Evolutionary conservation across 2,888 invertebrate species (phyloP).

Genomic region (Disparrhopalites patrizii): DNA sequence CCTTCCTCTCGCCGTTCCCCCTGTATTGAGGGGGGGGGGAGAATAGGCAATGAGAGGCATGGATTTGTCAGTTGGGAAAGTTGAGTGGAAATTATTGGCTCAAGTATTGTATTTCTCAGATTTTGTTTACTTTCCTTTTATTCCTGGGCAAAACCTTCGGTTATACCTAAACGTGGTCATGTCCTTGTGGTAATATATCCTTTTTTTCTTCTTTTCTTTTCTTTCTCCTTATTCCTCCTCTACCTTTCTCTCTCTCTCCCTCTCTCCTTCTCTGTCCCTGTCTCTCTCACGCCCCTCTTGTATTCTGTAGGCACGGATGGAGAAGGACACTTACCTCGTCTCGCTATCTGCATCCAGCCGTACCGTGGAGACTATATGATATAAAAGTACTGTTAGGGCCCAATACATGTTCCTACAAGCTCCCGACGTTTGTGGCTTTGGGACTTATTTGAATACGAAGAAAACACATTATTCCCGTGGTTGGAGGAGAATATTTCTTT

Average conservation of each 20-base stretch:
- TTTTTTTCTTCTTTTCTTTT: background rate
- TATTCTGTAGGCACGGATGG: too few relatives aligned
- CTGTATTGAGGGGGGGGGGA: background rate
- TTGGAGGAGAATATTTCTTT: conserved; percentile 21
- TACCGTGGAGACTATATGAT: too few relatives aligned
- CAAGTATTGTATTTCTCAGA: conserved; percentile 20
- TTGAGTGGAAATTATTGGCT: conserved; percentile 21
- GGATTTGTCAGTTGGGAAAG: conserved; percentile 21
- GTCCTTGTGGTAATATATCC: background rate
- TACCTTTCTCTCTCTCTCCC: background rate
- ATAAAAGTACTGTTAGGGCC: too few relatives aligned
- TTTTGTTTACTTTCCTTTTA: conserved; percentile 17
- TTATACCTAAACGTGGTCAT: background rate
- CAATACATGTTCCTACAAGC: too few relatives aligned
- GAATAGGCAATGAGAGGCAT: conserved; percentile 6
- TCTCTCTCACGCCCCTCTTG: too few relatives aligned
- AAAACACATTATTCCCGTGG: conserved; percentile 24
- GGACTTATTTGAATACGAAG: conserved; percentile 16
- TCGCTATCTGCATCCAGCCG: too few relatives aligned
- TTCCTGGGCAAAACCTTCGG: conserved; percentile 1
- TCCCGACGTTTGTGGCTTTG: too few relatives aligned
- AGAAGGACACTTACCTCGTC: too few relatives aligned
- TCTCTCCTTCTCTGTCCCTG: background rate
- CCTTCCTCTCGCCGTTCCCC: background rate
- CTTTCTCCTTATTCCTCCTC: background rate